Percentiles rank a stretch among this genome's conserved stretches.
phyloP scores from a whole-genome alignment of 2,888 invertebrate species.

The Netelia inedita region DNA sequence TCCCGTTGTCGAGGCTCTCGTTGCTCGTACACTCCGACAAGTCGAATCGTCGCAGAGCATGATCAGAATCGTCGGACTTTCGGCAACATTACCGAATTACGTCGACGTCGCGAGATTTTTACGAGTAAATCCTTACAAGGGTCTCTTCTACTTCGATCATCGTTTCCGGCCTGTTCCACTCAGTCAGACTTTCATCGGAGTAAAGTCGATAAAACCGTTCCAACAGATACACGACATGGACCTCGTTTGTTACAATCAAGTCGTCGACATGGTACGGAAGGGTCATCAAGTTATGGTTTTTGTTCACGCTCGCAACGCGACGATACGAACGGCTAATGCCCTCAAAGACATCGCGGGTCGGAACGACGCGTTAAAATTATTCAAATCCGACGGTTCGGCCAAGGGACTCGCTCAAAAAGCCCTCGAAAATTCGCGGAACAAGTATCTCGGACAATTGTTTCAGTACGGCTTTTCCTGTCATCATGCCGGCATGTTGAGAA shows the following conservation, averaged over 20 bases:
- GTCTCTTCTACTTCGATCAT: constrained; percentile 97
- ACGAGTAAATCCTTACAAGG: constrained; percentile 95
- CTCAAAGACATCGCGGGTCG: constrained; percentile 93
- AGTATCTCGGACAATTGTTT: constrained; percentile 93
- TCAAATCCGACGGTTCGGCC: constrained; percentile 88
- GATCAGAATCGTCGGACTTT: constrained; percentile 98
- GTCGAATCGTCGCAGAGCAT: constrained; percentile 96
- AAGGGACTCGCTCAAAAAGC: constrained; percentile 90
- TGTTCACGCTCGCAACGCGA: constrained; percentile 99
- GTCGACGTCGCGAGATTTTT: constrained; percentile 97
- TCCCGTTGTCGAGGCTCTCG: constrained; percentile 98
- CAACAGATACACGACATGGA: constrained; percentile 94
- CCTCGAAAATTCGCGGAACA: constrained; percentile 91
- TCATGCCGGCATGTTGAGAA: constrained; percentile 97
- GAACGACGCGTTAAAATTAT: constrained; percentile 90
- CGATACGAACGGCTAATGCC: constrained; percentile 94
- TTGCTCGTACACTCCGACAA: constrained; percentile 97
- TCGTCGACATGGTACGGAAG: constrained; percentile 92
- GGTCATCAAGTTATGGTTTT: constrained; percentile 99
- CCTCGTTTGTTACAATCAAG: constrained; percentile 96
- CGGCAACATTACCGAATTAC: constrained; percentile 99
- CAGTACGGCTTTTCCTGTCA: constrained; percentile 96
- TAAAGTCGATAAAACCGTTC: constrained; percentile 89
- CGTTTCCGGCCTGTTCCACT: constrained; percentile 98
- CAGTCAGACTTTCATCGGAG: constrained; percentile 95